phyloP scores from a whole-genome alignment of 2,888 invertebrate genomes.

The Thysanoteuthis rhombus region DNA sequence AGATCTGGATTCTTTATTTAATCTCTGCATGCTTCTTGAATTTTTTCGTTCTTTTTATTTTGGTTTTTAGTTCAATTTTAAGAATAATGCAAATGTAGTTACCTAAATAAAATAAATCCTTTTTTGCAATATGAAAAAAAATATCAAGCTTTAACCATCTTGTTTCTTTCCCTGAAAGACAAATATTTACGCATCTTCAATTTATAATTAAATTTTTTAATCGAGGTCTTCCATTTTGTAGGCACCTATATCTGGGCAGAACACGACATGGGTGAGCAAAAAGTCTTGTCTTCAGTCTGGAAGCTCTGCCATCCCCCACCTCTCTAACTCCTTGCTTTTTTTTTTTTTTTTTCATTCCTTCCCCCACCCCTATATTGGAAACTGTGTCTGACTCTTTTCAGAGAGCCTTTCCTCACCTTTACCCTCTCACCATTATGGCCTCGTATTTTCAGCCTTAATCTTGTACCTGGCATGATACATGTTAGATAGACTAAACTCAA shows the following conservation, averaged over 20 bases:
- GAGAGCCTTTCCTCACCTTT: not conserved
- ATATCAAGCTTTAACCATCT: not conserved
- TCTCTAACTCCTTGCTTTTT: not conserved
- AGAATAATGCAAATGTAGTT: not conserved
- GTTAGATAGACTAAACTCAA: not conserved
- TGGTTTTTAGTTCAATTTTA: not conserved
- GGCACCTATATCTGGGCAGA: slow-evolving; percentile 14
- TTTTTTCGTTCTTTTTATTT: not conserved
- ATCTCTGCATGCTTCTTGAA: not conserved
- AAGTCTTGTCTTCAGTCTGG: slow-evolving; percentile 16
- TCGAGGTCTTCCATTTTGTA: slow-evolving; percentile 59
- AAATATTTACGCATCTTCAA: not conserved
- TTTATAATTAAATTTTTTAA: no score
- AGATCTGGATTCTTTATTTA: no score
- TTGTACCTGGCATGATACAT: not conserved
- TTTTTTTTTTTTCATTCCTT: not conserved
- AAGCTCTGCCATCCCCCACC: not conserved
- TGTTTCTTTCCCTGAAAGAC: not conserved
- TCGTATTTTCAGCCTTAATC: not conserved
- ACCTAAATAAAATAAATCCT: not conserved
- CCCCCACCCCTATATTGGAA: not conserved
- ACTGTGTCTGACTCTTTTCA: not conserved
- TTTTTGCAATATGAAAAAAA: not conserved
- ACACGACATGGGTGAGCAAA: not conserved
- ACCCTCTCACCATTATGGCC: not conserved